Conservation (phyloP, 2,888 invertebrate species). For the Hypena proboscidalis region DNA sequence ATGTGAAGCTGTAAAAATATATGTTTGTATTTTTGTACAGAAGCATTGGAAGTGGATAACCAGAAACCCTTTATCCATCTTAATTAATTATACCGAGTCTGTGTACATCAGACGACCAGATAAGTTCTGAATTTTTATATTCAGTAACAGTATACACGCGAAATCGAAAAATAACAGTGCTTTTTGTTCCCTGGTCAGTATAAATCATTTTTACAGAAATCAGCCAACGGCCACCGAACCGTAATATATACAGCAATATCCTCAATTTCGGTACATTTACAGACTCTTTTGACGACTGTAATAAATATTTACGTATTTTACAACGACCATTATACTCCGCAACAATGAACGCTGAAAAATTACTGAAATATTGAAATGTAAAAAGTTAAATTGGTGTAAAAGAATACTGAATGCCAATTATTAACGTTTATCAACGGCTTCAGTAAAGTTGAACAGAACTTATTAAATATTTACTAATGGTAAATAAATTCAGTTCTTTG, state of each 20-base stretch:
- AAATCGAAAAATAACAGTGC: too few relatives aligned
- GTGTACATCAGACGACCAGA: too few relatives aligned
- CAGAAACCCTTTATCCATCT: too few relatives aligned
- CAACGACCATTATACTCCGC: not conserved
- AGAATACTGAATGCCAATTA: not conserved
- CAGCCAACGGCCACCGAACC: not conserved
- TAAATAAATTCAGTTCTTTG: too few relatives aligned
- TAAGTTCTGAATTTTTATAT: too few relatives aligned
- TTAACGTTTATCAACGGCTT: not conserved
- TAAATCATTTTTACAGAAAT: not conserved
- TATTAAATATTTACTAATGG: too few relatives aligned
- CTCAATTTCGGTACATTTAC: not conserved
- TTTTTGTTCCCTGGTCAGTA: not conserved
- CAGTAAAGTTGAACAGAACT: not conserved
- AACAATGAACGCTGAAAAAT: slow-evolving; percentile 7
- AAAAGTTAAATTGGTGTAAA: not conserved
- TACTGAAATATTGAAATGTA: slow-evolving; percentile 1
- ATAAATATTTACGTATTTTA: slow-evolving; percentile 8
- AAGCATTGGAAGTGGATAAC: too few relatives aligned
- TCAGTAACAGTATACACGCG: too few relatives aligned
- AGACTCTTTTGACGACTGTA: not conserved
- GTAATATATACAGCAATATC: not conserved
- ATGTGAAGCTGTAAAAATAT: too few relatives aligned
- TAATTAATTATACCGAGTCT: too few relatives aligned
- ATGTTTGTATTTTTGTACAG: too few relatives aligned